phyloP scores from a whole-genome alignment of 1,140 invertebrate genomes.

The Tachypleus tridentatus region DNA sequence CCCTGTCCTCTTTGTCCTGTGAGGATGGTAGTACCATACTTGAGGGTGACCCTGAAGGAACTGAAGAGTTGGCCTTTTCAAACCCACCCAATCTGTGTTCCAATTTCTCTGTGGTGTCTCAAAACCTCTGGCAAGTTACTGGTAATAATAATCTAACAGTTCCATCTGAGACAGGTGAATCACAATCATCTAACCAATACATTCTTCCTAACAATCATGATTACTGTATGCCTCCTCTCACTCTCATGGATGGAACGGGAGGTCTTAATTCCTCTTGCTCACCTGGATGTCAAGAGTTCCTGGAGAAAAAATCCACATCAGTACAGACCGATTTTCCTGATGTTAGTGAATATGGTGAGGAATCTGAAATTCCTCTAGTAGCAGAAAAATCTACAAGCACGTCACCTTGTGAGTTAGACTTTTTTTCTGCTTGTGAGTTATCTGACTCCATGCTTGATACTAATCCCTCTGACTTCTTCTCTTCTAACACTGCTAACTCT shows the following conservation, averaged over 20 bases:
- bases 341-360: neutral
- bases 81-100: too few relatives aligned
- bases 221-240: slow-evolving; percentile 4
- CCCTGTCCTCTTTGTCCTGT: too few relatives aligned
- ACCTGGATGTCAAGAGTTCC: too few relatives aligned
- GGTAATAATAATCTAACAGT: too few relatives aligned
- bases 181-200: neutral
- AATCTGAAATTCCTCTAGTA: neutral
- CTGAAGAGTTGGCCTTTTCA: too few relatives aligned
- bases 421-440: slow-evolving; percentile 1
- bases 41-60: too few relatives aligned
- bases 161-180: too few relatives aligned
- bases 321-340: slow-evolving; percentile 2
- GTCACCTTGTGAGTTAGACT: neutral
- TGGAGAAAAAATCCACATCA: neutral
- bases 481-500: neutral
- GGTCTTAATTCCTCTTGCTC: too few relatives aligned
- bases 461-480: neutral
- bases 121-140: too few relatives aligned
- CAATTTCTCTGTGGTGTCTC: too few relatives aligned
- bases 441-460: neutral
- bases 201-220: slow-evolving; percentile 11
- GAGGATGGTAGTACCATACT: too few relatives aligned
- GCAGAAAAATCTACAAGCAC: neutral
- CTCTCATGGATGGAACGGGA: too few relatives aligned